These are phyloP conservation scores for Delphinapterus leucas DNA, from an alignment of 2,113 vertebrate species.

Conservation along the genomic window DNA sequence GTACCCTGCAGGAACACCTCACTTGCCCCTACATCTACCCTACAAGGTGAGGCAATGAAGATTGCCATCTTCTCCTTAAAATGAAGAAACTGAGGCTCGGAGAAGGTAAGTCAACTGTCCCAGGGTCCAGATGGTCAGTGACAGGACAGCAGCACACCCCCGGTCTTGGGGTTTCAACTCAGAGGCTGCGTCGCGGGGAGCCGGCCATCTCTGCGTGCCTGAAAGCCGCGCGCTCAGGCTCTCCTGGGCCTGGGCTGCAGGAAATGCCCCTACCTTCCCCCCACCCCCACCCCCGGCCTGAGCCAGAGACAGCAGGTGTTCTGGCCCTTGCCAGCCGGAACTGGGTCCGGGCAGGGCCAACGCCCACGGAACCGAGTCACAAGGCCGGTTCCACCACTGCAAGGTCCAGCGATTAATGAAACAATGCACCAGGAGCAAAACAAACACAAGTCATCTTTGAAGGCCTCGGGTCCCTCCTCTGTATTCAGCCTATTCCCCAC, in stretches of 20 bases:
- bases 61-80: neutral
- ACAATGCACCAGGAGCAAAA: neutral
- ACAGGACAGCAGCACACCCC: neutral
- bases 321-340: constrained; percentile 54
- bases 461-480: neutral
- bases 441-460: constrained; percentile 14
- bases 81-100: neutral
- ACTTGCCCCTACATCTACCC: neutral
- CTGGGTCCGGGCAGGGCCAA: neutral
- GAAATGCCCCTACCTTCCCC: neutral
- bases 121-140: neutral
- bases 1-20: neutral
- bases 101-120: neutral
- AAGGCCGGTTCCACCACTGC: constrained; percentile 17
- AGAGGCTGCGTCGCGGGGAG: neutral
- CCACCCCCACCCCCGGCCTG: neutral
- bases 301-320: neutral
- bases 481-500: neutral
- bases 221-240: neutral
- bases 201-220: neutral
- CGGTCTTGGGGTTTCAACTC: neutral
- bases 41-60: neutral
- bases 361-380: constrained; percentile 61
- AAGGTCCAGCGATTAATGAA: neutral
- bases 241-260: neutral